These are phyloP conservation scores for Drosophila repletoides DNA, from an alignment of 1,140 invertebrate species.

Conservation along the genomic window DNA sequence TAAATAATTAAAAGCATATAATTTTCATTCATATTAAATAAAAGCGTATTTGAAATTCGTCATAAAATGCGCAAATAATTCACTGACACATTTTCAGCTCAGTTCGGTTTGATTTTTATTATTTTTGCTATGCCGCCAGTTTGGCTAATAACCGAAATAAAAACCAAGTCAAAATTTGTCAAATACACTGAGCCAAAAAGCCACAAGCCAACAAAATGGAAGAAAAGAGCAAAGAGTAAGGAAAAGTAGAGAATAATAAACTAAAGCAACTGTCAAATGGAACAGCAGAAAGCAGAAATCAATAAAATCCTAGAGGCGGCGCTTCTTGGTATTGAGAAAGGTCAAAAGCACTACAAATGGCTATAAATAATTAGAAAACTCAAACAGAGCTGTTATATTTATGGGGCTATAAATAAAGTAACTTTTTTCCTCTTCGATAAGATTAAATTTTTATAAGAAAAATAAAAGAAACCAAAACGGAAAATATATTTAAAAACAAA, in stretches of 20 bases:
- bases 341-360: constrained; percentile 41
- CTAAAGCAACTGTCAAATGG: constrained; percentile 6
- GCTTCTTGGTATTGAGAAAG: constrained; percentile 18
- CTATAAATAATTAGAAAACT: constrained; percentile 30
- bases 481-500: neutral
- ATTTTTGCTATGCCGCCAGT: constrained; percentile 49
- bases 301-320: constrained; percentile 30
- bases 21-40: too few species aligned
- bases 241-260: constrained; percentile 7
- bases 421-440: constrained; percentile 1
- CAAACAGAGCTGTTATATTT: constrained; percentile 13
- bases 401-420: constrained; percentile 22
- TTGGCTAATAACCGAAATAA: constrained; percentile 59
- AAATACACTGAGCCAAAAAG: constrained; percentile 20
- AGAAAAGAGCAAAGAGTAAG: neutral
- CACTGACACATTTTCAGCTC: constrained; percentile 28
- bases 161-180: constrained; percentile 40
- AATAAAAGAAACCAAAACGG: neutral
- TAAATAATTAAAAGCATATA: too few species aligned
- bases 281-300: constrained; percentile 23
- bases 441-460: constrained; percentile 6
- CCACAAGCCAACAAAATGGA: constrained; percentile 4
- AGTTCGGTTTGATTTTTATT: constrained; percentile 30
- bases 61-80: neutral
- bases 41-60: constrained; percentile 12